phyloP scores from a whole-genome alignment of 1,140 invertebrate species.

The Trichoplusia ni region DNA sequence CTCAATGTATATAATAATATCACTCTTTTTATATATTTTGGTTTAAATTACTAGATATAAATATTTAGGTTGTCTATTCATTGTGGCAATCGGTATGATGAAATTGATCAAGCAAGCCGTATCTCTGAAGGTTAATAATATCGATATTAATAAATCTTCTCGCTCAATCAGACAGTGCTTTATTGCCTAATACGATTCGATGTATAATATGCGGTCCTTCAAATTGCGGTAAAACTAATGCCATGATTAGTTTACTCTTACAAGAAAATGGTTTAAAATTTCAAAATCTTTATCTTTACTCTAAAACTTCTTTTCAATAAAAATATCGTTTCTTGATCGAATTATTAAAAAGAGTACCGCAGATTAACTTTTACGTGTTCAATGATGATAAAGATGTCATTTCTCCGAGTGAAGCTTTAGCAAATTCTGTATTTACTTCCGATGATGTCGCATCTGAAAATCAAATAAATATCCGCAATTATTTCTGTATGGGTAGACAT shows the following conservation, averaged over 20 bases:
- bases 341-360: slow-evolving; percentile 39
- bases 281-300: slow-evolving; percentile 56
- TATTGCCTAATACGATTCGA: neutral
- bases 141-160: too few species aligned
- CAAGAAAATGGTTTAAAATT: slow-evolving; percentile 58
- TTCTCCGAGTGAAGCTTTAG: slow-evolving; percentile 4
- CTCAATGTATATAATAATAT: too few species aligned
- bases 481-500: neutral
- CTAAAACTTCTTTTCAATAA: slow-evolving; percentile 43
- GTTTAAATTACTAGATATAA: too few species aligned
- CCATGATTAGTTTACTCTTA: slow-evolving; percentile 53
- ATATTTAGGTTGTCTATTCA: too few species aligned
- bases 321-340: slow-evolving; percentile 49
- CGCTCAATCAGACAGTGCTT: neutral
- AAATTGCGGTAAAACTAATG: slow-evolving; percentile 61
- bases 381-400: slow-evolving; percentile 37
- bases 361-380: slow-evolving; percentile 32
- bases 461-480: neutral
- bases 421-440: neutral
- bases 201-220: slow-evolving; percentile 36
- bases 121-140: too few species aligned
- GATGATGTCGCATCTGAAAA: neutral
- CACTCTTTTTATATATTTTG: too few species aligned
- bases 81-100: too few species aligned
- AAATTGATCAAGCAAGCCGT: too few species aligned